A percentile compares a stretch with the other conserved stretches of the same genome.
Evolutionary conservation across 2,797 vertebrate species (phyloP).

Genomic region (Mus caroli): DNA sequence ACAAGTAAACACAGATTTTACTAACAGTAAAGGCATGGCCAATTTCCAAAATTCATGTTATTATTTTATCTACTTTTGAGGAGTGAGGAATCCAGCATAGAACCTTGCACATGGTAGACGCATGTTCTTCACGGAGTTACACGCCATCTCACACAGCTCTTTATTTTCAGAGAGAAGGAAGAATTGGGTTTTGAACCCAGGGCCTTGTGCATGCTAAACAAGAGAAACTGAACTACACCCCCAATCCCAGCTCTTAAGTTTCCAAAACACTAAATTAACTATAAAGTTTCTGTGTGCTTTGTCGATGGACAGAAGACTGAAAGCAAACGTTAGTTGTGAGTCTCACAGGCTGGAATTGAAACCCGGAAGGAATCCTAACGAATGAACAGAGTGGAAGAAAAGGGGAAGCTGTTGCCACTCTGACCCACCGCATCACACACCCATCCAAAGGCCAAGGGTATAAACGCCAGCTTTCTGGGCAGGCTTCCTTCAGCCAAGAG

Average conservation of each 20-base stretch:
- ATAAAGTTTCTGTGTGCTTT: neutral
- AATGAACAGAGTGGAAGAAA: neutral
- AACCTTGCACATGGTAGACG: neutral
- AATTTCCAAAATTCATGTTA: neutral
- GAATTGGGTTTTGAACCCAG: neutral
- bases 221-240: neutral
- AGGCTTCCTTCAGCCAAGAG: slow-evolving; percentile 61
- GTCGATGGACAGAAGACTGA: neutral
- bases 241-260: neutral
- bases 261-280: neutral
- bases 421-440: neutral
- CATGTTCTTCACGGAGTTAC: neutral
- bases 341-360: neutral
- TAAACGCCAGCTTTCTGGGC: slow-evolving; percentile 40
- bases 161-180: neutral
- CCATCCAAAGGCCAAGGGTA: neutral
- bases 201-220: neutral
- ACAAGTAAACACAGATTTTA: slow-evolving; percentile 33
- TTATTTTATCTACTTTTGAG: neutral
- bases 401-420: neutral
- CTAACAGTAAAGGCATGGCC: neutral
- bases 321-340: neutral
- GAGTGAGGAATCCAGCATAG: neutral
- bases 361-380: neutral
- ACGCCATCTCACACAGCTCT: no score